Evolutionary conservation across 2,797 vertebrate species (phyloP), one percentile per base, ranked within the genome.

Genomic region (Toxotes lorentzi): DNA sequence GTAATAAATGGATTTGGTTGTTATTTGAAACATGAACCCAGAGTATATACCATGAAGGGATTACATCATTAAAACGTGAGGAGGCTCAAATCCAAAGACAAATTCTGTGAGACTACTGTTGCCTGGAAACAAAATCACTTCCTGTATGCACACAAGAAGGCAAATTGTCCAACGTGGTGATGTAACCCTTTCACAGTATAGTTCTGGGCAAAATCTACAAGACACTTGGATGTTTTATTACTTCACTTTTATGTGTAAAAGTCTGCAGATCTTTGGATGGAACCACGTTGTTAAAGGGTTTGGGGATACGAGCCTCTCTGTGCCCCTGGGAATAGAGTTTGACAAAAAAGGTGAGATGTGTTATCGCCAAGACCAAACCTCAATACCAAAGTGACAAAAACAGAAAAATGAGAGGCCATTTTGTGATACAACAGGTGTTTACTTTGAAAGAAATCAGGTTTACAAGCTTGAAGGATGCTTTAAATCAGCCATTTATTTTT

Each of bases 61-160:
- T 91, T 83, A 83, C 91, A 86, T 93, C 90, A 90, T 72, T 64
- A 4, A 63, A 79, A 73, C 63, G 47, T 51, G 80, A 86, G 48
- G 73, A 78, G 87, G 85, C 89, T 85, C 72, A 4, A 76, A 85
- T 87, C 91, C 88, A 91, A 92, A 92, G 90, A 93, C 84, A 64
- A 84, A 79, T 78, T 90, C 87, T 79, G 81, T 83, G 78, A 89
- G 84, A 70, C 86, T 80, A 68, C 85, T 74, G 91, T 93, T 94
- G 91, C 93, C 89, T 92, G 91, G 93, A 93, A 92, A 94, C 92
- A 84, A 35, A 89, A 91, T 32, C 83, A 83, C 83, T 86, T 90
- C 84, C 87, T 80, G 75, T 59, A 61, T 61, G 53, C 73, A 48
- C 38, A 47, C 30, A 51, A 78, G 59, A 76, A 62, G 87, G 75